Evolutionary conservation across 2,888 invertebrate species (phyloP), one percentile per base, ranked within the genome.

Genomic region (Cryptosula pallasiana): DNA sequence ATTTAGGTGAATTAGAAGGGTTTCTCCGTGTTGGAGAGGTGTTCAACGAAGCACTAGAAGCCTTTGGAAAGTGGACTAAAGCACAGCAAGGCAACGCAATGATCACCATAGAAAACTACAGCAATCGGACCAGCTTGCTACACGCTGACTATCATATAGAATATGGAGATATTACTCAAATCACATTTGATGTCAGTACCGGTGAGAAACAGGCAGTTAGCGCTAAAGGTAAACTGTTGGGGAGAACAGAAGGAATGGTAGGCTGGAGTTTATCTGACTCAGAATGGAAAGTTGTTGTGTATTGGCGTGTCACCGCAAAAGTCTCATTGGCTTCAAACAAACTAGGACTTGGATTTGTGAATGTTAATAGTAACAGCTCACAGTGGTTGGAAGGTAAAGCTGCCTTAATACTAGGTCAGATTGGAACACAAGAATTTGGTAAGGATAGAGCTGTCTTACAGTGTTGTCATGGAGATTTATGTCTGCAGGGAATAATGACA

Each of bases 401-500:
- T 45, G n/a, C n/a, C n/a, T n/a, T n/a, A n/a, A n/a, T n/a, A n/a
- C n/a, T n/a, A n/a, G n/a, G n/a, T n/a, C n/a, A n/a, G n/a, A 20
- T 63, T 63, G 63, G 63, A 3, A 32, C n/a, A 3, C 2, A n/a
- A 20, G 63, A 63, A n/a, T 63, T 29, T 32, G 27, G 13, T 2
- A 63, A 34, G 2, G 63, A 63, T 9, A 5, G 20, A 16, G 34
- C 13, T 5, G 9, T n/a, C 13, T 16, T 63, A 34, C 63, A 63
- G 34, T 63, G 63, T 32, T 63, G 63, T 27, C n/a, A 32, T 32
- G 32, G 32, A 2, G 29, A 63, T 13, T 2, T 63, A 25, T 63
- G 63, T 63, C 9, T 63, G 5, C 63, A 63, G 32, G 63, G 63
- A 27, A 32, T 63, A 27, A 63, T 63, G 63, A 32, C 63, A 16